A percentile compares a stretch with the other conserved stretches of the same genome.
phyloP scores from a whole-genome alignment of 2,888 invertebrate genomes.

The Physocephala rufipes region DNA sequence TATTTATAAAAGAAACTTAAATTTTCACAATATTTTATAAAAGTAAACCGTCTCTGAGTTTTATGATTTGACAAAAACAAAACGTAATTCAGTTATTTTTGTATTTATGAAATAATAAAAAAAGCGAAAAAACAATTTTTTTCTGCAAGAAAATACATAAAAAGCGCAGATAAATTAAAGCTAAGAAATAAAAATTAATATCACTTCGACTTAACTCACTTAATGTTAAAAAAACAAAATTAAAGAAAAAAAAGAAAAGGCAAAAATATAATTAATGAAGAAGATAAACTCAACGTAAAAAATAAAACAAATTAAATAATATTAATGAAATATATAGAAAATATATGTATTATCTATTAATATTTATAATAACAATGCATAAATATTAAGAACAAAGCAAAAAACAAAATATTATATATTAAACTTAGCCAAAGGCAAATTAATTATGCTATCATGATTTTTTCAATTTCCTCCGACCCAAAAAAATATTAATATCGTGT shows the following conservation, averaged over 20 bases:
- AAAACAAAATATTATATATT: slow-evolving; percentile 7
- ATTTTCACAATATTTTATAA: not conserved
- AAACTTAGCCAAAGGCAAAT: slow-evolving; percentile 19
- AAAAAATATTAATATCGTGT: not conserved
- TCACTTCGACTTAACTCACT: not conserved
- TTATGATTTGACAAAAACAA: not conserved
- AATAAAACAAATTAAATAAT: not conserved
- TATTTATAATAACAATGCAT: slow-evolving; percentile 21
- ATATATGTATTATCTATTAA: not conserved
- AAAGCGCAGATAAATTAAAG: not conserved
- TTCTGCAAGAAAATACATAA: not conserved
- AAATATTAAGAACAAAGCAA: not conserved
- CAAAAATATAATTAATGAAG: not conserved
- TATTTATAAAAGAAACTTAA: not conserved
- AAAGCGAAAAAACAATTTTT: not conserved
- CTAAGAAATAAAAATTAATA: not conserved
- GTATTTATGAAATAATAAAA: not conserved
- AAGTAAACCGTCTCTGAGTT: not conserved
- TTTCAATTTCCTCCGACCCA: not conserved
- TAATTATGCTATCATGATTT: not conserved
- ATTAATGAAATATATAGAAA: not conserved
- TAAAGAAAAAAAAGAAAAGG: not conserved
- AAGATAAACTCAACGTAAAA: not conserved
- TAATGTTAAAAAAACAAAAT: not conserved
- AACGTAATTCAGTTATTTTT: slow-evolving; percentile 1